Conservation (phyloP, 2,113 vertebrate genomes). For the Terrapene triunguis region DNA sequence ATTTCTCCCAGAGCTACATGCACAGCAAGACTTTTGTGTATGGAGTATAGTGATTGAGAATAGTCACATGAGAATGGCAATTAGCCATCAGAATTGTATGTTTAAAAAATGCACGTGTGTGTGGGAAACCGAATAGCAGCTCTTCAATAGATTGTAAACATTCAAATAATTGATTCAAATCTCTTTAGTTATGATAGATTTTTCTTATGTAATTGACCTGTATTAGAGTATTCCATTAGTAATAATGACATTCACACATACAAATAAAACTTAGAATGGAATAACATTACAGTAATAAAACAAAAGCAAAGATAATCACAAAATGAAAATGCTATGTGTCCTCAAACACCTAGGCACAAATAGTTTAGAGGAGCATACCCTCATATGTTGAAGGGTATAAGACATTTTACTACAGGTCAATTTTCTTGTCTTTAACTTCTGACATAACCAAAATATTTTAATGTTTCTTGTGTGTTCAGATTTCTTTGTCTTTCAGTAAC, state of each 20-base stretch:
- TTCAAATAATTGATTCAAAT: constrained; percentile 3
- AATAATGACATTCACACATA: neutral
- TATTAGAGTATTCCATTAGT: neutral
- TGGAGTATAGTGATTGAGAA: neutral
- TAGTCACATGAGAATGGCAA: neutral
- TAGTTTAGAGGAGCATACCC: neutral
- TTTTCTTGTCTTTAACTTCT: neutral
- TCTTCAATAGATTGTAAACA: neutral
- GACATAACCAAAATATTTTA: neutral
- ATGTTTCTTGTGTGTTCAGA: neutral
- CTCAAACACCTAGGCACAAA: neutral
- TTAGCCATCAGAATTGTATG: neutral
- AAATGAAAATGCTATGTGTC: neutral
- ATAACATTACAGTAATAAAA: neutral
- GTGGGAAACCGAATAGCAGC: neutral
- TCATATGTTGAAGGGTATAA: neutral
- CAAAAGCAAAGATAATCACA: neutral
- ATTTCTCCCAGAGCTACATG: neutral
- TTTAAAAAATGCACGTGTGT: neutral
- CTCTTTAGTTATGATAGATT: neutral
- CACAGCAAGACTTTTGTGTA: neutral
- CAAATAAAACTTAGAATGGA: neutral
- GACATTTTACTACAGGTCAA: neutral
- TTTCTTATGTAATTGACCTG: neutral
- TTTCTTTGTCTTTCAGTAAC: neutral